Evolutionary conservation across 2,113 vertebrate species (phyloP), one percentile per base, ranked within the genome.

Genomic region (Formicarius rufipectus): DNA sequence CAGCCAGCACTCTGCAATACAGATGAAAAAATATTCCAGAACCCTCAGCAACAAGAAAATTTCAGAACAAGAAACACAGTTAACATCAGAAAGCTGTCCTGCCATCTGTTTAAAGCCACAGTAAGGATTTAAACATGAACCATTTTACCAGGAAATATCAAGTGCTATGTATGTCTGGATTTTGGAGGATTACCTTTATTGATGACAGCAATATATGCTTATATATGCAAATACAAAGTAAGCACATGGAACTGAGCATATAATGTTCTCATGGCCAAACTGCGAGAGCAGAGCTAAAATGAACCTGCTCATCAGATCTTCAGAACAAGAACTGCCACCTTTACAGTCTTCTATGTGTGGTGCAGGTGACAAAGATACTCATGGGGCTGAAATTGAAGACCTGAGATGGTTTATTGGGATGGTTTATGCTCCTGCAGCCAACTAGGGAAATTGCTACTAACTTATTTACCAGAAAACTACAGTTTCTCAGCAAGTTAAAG

Each of bases 21-120:
- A 87, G 67, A 87, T 31, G n/a, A 95, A 92, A 30, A 79, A 87
- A 49, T 20, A 79, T 30, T 73, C 49, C 62, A 93, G 62, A 87
- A 71, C 11, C 28, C 66, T 96, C 66, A 91, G 15, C 64, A 91
- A 68, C 35, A 53, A 40, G 90, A 91, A 14, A 72, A 58, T 12
- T 79, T 76, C 33, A 45, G 49, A n/a, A 14, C 45, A 35, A 33
- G 79, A 94, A 87, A 77, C 2, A 71, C 47, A 80, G 63, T 25
- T 69, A 83, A 62, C 66, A 87, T 37, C 66, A 94, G 74, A 92
- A 94, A 87, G 71, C 53, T 87, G 62, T 62, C 52, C 80, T 76
- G 31, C 58, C 77, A 89, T 82, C 77, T 91, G 84, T 49, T 92
- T 73, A 76, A 68, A 89, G 84, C 31, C 90, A 84, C 5, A 28